Percentiles rank a stretch among this genome's conserved stretches.
phyloP scores from a whole-genome alignment of 2,113 vertebrate genomes.

The Climacteris rufus region DNA sequence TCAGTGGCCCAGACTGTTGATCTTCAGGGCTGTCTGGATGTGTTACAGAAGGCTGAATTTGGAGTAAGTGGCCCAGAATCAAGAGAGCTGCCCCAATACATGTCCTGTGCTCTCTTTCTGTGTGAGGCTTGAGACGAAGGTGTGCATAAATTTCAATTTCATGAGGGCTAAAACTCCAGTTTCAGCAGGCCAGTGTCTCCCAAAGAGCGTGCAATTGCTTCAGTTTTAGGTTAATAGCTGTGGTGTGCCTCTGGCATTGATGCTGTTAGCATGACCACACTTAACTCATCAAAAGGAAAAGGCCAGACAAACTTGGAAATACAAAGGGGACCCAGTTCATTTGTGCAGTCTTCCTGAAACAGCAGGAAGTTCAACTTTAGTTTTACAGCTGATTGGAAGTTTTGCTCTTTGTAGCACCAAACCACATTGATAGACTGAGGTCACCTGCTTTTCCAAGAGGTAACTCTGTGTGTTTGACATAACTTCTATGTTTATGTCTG shows the following conservation, averaged over 20 bases:
- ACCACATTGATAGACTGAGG: not conserved
- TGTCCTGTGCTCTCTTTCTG: fast-evolving
- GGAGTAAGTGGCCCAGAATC: not conserved
- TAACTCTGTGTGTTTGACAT: not conserved
- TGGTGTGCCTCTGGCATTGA: not conserved
- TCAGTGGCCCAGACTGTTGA: not conserved
- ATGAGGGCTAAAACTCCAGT: not conserved
- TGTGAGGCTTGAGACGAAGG: not conserved
- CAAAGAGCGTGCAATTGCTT: fast-evolving
- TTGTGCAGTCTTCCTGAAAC: not conserved
- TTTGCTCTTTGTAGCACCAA: not conserved
- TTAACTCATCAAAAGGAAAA: not conserved
- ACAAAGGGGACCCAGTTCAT: not conserved
- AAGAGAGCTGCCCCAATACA: fast-evolving
- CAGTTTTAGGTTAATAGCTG: not conserved
- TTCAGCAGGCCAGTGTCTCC: not conserved
- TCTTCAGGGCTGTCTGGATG: not conserved
- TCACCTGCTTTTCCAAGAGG: not conserved
- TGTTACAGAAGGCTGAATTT: not conserved
- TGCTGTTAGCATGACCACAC: not conserved
- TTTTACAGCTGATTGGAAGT: not conserved
- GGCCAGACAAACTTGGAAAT: not conserved
- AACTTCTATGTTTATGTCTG: not conserved
- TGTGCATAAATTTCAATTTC: not conserved
- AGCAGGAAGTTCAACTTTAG: not conserved